These are phyloP conservation scores for Antheraea mylitta DNA, from an alignment of 1,140 invertebrate genomes.

Conservation along the genomic window DNA sequence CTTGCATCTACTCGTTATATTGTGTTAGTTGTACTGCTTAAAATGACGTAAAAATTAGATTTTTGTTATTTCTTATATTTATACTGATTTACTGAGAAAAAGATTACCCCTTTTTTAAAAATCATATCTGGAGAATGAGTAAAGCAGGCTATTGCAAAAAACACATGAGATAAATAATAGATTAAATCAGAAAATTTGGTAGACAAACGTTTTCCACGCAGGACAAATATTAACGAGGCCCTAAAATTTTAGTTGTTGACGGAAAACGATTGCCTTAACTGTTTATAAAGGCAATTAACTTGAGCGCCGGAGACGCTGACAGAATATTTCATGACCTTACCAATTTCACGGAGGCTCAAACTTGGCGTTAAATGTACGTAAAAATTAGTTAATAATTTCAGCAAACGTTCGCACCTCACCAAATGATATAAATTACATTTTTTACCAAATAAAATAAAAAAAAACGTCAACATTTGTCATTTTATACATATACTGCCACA, in stretches of 20 bases:
- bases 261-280: constrained; percentile 47
- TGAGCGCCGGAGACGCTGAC: constrained; percentile 31
- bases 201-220: constrained; percentile 7
- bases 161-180: background rate
- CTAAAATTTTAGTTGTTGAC: constrained; percentile 31
- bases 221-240: constrained; percentile 19
- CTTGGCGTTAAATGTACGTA: background rate
- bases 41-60: too few relatives aligned
- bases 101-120: too few relatives aligned
- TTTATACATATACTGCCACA: too few relatives aligned
- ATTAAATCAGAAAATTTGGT: background rate
- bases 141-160: too few relatives aligned
- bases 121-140: too few relatives aligned
- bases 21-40: too few relatives aligned
- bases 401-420: background rate
- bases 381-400: background rate
- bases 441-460: too few relatives aligned
- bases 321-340: constrained; percentile 33
- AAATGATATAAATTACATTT: background rate
- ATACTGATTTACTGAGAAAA: too few relatives aligned
- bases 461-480: too few relatives aligned
- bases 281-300: constrained; percentile 60
- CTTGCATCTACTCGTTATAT: too few relatives aligned
- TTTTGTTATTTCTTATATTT: too few relatives aligned
- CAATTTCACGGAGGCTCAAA: background rate